These are phyloP conservation scores for Lepus timidus DNA, from an alignment of 2,113 vertebrate genomes.

Conservation along the genomic window DNA sequence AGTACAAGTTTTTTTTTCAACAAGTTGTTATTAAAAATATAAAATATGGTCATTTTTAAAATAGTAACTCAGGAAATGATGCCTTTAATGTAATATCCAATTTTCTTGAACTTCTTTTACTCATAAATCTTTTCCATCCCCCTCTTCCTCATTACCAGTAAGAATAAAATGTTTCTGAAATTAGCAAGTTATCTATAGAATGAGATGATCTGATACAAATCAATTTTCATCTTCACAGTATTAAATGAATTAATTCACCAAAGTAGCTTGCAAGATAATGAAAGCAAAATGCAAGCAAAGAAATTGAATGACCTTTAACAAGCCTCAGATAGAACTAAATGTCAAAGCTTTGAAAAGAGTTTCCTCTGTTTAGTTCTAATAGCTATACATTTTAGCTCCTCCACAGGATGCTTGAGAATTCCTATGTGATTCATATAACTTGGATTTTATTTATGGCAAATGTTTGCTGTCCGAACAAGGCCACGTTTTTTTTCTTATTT, in stretches of 20 bases:
- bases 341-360: constrained; percentile 58
- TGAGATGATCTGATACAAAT: constrained; percentile 57
- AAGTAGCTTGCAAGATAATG: constrained; percentile 70
- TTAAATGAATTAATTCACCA: constrained; percentile 76
- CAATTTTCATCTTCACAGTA: constrained; percentile 65
- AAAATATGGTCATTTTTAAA: neutral
- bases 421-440: neutral
- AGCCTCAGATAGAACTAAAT: constrained; percentile 57
- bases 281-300: constrained; percentile 62
- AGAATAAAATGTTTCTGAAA: constrained; percentile 60
- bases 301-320: constrained; percentile 65
- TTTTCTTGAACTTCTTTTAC: constrained; percentile 21
- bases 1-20: constrained; percentile 2
- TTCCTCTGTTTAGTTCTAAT: constrained; percentile 57
- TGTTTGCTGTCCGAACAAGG: neutral
- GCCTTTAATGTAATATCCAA: neutral
- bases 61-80: constrained; percentile 1
- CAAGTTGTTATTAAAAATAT: constrained; percentile 4
- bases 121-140: constrained; percentile 50
- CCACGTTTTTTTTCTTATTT: neutral
- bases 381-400: neutral
- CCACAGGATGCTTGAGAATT: neutral
- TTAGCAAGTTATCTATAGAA: constrained; percentile 61
- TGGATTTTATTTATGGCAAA: neutral
- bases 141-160: constrained; percentile 52